These are phyloP conservation scores for Tenthredo scrophulariae DNA, from an alignment of 2,888 invertebrate genomes.

Conservation along the genomic window DNA sequence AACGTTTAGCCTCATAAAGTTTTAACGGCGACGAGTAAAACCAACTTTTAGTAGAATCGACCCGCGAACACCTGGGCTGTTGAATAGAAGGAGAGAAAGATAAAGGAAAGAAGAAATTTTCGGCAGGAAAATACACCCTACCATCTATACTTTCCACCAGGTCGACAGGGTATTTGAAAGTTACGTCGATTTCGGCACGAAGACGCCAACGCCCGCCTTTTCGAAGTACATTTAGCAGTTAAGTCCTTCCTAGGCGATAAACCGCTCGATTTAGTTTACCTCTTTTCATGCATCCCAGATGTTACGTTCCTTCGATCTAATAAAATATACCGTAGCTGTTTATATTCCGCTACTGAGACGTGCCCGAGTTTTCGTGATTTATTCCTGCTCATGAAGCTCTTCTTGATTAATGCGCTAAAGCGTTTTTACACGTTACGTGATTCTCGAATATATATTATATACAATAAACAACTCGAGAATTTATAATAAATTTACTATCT, in stretches of 20 bases:
- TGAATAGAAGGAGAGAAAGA: not conserved
- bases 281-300: not conserved
- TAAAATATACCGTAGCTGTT: not conserved
- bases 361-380: not conserved
- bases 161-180: not conserved
- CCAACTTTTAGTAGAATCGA: constrained; percentile 35
- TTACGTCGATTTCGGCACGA: constrained; percentile 17
- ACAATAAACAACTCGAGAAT: not conserved
- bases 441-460: not conserved
- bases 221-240: constrained; percentile 35
- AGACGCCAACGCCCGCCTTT: not conserved
- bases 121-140: not conserved
- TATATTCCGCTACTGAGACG: not conserved
- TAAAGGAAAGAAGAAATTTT: constrained; percentile 5
- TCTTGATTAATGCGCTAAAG: not conserved
- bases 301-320: not conserved
- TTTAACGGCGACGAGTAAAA: constrained; percentile 23
- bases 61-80: not conserved
- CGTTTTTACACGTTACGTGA: not conserved
- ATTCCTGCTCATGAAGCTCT: not conserved
- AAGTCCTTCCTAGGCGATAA: constrained; percentile 1
- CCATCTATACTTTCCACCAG: not conserved
- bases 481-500: not conserved
- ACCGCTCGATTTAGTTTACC: not conserved
- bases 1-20: constrained; percentile 41